Base-by-base conservation (phyloP, 2,113 vertebrate species). In the Chaetodon trifascialis region DNA sequence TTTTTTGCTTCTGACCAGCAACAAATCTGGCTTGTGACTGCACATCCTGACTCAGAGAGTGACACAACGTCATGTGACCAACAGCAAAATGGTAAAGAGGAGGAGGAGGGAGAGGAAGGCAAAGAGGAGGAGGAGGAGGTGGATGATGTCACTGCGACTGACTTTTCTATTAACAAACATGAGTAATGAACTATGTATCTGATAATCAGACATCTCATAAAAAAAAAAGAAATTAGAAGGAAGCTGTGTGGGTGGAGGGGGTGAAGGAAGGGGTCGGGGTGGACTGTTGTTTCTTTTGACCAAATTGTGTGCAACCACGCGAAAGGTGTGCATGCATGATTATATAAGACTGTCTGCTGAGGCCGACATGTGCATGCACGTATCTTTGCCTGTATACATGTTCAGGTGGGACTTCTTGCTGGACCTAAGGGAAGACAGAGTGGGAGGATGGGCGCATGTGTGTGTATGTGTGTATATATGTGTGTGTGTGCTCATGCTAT, bases 21-120 rank as follows among this genome's bases (percentile, higher is more conserved):
- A 56, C n/a, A 60, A 56, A 75, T 85, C 47, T 79, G 86, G 54
- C 68, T 73, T 4, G 9, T 52, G 73, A 84, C 80, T 71, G 52
- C 56, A 59, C 77, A 76, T 49, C 40, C 56, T 89, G 89, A 89
- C 85, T 91, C 92, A 90, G 69, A 80, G 38, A 58, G 71, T 86
- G 89, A 81, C 79, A 77, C 76, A 59, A 40, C 8, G 42, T 90
- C 89, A 88, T 66, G 83, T 87, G 86, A 90, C 81, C 80, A 12
- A 71, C 75, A 81, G 55, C n/a, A 25, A 77, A 75, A 85, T 62
- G 68, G 51, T 68, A 74, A 82, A 23, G 63, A 84, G 46, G 78
- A 72, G 67, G 17, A 56, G 5, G 55, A 47, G 55, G 44, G 25
- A 19, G 67, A 67, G 47, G 14, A 68, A 52, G 66, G 69, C 62